phyloP scores from a whole-genome alignment of 2,888 invertebrate species.

The Cotesia congregata region DNA sequence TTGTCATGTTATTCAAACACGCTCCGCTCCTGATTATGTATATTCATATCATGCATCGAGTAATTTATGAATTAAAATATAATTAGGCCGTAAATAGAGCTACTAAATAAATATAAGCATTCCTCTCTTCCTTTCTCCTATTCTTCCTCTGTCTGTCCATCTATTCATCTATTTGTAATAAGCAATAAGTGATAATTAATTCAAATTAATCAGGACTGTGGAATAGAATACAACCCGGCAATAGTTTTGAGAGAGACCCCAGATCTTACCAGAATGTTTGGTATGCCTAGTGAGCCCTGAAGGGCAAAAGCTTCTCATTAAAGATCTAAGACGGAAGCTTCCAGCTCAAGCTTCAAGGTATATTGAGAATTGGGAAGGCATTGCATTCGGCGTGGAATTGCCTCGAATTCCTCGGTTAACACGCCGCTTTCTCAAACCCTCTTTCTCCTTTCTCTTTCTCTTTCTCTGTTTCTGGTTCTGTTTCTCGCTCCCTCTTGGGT shows the following conservation, averaged over 20 bases:
- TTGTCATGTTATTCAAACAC: background rate
- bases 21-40: background rate
- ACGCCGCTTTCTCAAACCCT: slow-evolving; percentile 9
- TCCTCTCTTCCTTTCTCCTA: too few relatives aligned
- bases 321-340: background rate
- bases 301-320: background rate
- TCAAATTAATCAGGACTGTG: background rate
- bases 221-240: background rate
- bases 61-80: background rate
- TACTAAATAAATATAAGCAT: too few relatives aligned
- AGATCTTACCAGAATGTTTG: background rate
- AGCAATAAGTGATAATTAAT: background rate
- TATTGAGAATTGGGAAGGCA: background rate
- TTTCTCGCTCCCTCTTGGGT: background rate
- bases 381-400: slow-evolving; percentile 32
- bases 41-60: background rate
- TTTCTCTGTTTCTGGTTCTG: slow-evolving; percentile 25
- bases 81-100: background rate
- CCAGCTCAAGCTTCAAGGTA: background rate
- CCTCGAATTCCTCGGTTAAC: slow-evolving; percentile 40
- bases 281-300: background rate
- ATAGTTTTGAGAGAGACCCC: background rate
- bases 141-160: too few relatives aligned
- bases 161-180: background rate
- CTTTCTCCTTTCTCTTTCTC: slow-evolving; percentile 29